phyloP scores from a whole-genome alignment of 2,888 invertebrate genomes.

The Rhodophaea formosa region DNA sequence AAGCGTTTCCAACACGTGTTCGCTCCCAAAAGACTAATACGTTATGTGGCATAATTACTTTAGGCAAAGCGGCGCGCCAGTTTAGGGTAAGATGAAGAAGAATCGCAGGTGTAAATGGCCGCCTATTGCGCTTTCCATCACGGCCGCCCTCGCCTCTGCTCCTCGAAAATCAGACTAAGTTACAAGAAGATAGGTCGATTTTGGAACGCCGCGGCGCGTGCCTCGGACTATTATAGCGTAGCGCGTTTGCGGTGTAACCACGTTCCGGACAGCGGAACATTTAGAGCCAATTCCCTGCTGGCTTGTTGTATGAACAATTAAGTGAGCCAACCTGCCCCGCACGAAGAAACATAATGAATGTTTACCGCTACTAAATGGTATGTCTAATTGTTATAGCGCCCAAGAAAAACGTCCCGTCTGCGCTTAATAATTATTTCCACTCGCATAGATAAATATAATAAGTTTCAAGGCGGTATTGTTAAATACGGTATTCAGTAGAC shows the following conservation, averaged over 20 bases:
- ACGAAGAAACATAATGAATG: slow-evolving; percentile 72
- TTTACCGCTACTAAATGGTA: slow-evolving; percentile 63
- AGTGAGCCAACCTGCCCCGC: slow-evolving; percentile 67
- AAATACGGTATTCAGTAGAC: slow-evolving; percentile 36
- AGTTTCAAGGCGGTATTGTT: slow-evolving; percentile 37
- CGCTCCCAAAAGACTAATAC: slow-evolving; percentile 78
- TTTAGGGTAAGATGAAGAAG: slow-evolving; percentile 78
- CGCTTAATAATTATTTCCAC: slow-evolving; percentile 30
- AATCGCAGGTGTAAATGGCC: slow-evolving; percentile 78
- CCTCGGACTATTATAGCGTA: slow-evolving; percentile 51
- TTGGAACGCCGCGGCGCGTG: slow-evolving; percentile 46
- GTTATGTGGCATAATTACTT: slow-evolving; percentile 78
- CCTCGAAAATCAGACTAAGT: slow-evolving; percentile 51
- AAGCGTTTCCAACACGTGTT: slow-evolving; percentile 75
- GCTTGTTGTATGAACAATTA: slow-evolving; percentile 80
- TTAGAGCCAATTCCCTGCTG: slow-evolving; percentile 75
- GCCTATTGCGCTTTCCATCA: slow-evolving; percentile 75
- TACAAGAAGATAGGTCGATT: slow-evolving; percentile 53
- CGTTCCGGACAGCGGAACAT: slow-evolving; percentile 69
- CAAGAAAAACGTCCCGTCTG: slow-evolving; percentile 20
- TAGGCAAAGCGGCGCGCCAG: slow-evolving; percentile 71
- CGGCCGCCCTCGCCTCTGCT: slow-evolving; percentile 37
- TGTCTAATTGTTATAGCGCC: slow-evolving; percentile 28
- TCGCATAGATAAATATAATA: slow-evolving; percentile 34
- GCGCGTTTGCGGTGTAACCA: slow-evolving; percentile 65